Evolutionary conservation across 2,888 invertebrate species (phyloP).

Genomic region (Cactoblastis cactorum): DNA sequence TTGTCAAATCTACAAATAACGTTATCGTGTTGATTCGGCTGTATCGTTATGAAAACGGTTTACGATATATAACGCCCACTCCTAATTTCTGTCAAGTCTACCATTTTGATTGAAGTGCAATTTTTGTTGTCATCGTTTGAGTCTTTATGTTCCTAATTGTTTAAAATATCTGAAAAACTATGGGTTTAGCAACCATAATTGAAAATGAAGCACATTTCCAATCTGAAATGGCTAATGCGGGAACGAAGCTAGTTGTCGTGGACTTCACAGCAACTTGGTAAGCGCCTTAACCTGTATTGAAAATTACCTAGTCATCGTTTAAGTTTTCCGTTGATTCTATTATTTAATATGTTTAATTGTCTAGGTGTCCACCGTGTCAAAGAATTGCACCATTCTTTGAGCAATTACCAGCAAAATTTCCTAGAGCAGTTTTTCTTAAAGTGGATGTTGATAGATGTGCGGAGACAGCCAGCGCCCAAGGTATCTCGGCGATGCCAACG

Average conservation of each 20-base stretch:
- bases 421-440: conserved; percentile 93
- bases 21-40: no score
- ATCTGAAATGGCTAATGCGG: conserved; percentile 89
- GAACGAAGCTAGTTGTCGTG: conserved; percentile 93
- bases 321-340: conserved; percentile 20
- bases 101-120: conserved; percentile 37
- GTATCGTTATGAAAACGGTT: no score
- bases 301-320: conserved; percentile 58
- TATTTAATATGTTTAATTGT: conserved; percentile 14
- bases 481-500: conserved; percentile 98
- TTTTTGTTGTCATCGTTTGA: conserved; percentile 43
- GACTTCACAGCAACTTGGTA: conserved; percentile 97
- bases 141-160: conserved; percentile 25
- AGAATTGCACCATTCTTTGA: conserved; percentile 96
- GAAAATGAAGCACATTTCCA: conserved; percentile 91
- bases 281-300: conserved; percentile 45
- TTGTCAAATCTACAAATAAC: no score
- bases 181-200: conserved; percentile 82
- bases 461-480: conserved; percentile 92
- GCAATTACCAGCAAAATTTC: conserved; percentile 91
- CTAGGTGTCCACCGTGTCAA: conserved; percentile 98
- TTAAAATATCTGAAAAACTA: conserved; percentile 38
- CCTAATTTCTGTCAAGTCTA: not conserved
- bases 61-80: no score
- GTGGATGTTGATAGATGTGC: conserved; percentile 97